phyloP scores from a whole-genome alignment of 2,888 invertebrate genomes.

The Leptinotarsa juncta region DNA sequence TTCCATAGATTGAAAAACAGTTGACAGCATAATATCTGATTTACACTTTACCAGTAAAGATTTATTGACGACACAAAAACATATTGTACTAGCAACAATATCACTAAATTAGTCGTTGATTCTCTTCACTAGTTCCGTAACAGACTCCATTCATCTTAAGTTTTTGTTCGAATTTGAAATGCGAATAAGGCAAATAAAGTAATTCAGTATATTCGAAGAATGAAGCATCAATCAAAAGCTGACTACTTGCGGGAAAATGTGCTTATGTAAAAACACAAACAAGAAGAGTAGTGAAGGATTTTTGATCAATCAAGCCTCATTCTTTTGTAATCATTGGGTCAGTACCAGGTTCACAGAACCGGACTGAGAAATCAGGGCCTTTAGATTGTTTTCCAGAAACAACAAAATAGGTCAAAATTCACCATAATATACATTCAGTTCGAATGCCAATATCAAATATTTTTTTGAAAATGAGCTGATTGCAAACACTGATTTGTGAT shows the following conservation, averaged over 20 bases:
- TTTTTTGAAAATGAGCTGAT: too few relatives aligned
- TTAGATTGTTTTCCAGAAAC: too few relatives aligned
- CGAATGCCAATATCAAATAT: too few relatives aligned
- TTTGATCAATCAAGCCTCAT: not conserved
- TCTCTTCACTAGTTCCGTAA: slow-evolving; percentile 11
- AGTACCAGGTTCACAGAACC: not conserved
- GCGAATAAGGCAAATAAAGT: not conserved
- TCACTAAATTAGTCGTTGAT: slow-evolving; percentile 14
- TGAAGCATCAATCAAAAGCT: slow-evolving; percentile 1
- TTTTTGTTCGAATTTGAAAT: slow-evolving; percentile 15
- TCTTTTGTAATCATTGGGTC: not conserved
- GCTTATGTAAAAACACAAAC: slow-evolving; percentile 6
- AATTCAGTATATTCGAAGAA: slow-evolving; percentile 10
- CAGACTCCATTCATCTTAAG: not conserved
- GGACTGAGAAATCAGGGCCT: too few relatives aligned
- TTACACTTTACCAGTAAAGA: not conserved
- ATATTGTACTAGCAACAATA: not conserved
- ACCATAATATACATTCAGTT: too few relatives aligned
- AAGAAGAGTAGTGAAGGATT: not conserved
- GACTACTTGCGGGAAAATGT: not conserved
- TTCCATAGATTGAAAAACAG: not conserved
- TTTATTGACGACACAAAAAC: not conserved
- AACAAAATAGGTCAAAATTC: too few relatives aligned
- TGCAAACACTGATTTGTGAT: too few relatives aligned
- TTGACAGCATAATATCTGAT: not conserved